A percentile compares a stretch with the other conserved stretches of the same genome.
phyloP scores from a whole-genome alignment of 2,113 vertebrate species.

The Hylia prasina region DNA sequence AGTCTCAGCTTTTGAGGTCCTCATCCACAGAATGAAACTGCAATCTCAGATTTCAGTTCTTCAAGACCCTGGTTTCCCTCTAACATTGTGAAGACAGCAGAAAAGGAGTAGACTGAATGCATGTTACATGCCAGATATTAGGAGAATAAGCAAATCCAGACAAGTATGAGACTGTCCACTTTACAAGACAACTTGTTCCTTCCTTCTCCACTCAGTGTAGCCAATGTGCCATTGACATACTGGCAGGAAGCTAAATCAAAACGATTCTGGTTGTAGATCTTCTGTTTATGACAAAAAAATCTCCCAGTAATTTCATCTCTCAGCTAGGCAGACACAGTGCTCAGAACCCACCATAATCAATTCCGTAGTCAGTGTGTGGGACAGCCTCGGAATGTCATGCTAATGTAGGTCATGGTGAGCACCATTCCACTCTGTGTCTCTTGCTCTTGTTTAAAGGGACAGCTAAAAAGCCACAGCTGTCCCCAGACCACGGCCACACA shows the following conservation, averaged over 20 bases:
- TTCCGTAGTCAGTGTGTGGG: background rate
- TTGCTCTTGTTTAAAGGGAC: background rate
- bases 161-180: background rate
- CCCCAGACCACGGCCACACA: background rate
- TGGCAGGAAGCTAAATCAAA: background rate
- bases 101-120: background rate
- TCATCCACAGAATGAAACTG: background rate
- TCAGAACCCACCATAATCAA: background rate
- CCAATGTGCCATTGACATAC: rapidly evolving
- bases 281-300: background rate
- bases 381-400: background rate
- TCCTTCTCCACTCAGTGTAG: background rate
- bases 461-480: background rate
- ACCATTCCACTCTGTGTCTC: background rate
- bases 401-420: background rate
- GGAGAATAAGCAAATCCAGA: background rate
- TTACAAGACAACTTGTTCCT: background rate
- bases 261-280: background rate
- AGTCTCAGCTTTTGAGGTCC: background rate
- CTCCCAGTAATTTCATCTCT: background rate
- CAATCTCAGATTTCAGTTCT: background rate
- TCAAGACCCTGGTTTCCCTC: background rate
- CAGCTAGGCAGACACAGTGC: background rate
- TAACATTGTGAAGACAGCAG: background rate
- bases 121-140: background rate